Base-by-base conservation (phyloP, 2,113 vertebrate species). In the Thryonomys swinderianus region DNA sequence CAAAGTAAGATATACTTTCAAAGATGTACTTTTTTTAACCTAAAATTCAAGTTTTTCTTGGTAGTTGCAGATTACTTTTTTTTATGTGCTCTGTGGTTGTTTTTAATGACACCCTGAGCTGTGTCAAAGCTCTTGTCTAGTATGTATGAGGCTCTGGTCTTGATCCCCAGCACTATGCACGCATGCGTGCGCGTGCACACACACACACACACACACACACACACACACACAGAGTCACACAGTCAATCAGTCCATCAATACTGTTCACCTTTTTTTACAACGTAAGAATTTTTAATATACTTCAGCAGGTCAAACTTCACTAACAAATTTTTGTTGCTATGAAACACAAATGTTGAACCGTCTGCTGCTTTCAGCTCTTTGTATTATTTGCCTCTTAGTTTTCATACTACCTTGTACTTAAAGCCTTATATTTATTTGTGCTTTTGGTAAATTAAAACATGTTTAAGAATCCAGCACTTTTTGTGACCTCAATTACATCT, bases 221-320 rank as follows among this genome's bases (percentile, higher is more conserved):
- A 48, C 27, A 76, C 71, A 73, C 69, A 42, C 69, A 25, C 21
- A 42, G 37, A 13, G 10, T 25, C 21, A 25, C 7, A 40, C 42
- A 17, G 9, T 40, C 40, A 17, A 30, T 48, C 45, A 48, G 16
- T 76, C 25, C 7, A 78, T 20, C 45, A 51, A 20, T 51, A 86
- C n/a, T 67, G 2, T 40, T 8, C 10, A 79, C 14, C n/a, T 96
- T 92, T 93, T 51, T 87, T n/a, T n/a, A 80, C 1, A 81, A 2
- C 81, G 25, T 34, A 92, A 88, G 25, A 20, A 91, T 27, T 69
- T 95, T 87, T 83, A 93, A 45, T 45, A 64, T 1, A 13, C 88
- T 17, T 30, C 85, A 12, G 0, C 1, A 73, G 30, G 21, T 6
- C 34, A 84, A 93, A 91, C 7, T 86, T 92, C 55, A 69, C 4